Conservation (phyloP, 2,888 invertebrate genomes). For the Nephrotoma flavescens region DNA sequence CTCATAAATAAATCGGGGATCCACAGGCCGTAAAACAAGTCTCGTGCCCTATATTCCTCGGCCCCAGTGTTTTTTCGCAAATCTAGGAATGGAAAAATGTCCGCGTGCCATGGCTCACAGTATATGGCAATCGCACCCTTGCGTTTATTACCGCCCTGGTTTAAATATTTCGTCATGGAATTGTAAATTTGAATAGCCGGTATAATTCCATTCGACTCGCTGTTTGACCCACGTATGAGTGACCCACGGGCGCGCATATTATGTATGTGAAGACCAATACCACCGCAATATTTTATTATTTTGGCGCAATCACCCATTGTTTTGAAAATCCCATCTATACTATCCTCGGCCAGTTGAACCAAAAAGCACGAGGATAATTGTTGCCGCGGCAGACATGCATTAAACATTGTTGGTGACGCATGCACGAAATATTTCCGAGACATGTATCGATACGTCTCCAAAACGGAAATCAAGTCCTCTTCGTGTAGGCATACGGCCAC, state of each 20-base stretch:
- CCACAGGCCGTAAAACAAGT: conserved; percentile 90
- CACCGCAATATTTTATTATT: conserved; percentile 88
- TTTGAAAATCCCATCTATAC: conserved; percentile 80
- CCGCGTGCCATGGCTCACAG: conserved; percentile 93
- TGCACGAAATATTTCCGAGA: conserved; percentile 91
- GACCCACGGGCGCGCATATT: conserved; percentile 77
- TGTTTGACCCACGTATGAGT: conserved; percentile 83
- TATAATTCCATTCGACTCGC: conserved; percentile 81
- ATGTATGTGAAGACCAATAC: conserved; percentile 85
- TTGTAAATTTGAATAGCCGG: no score
- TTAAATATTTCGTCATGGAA: conserved; percentile 82
- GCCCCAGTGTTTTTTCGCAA: conserved; percentile 83
- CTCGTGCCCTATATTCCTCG: conserved; percentile 79
- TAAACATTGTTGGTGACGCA: conserved; percentile 87
- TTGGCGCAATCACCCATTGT: conserved; percentile 77
- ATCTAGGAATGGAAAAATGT: conserved; percentile 82
- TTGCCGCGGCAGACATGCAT: conserved; percentile 76
- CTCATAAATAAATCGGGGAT: conserved; percentile 94
- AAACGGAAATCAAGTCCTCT: no score
- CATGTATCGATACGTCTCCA: conserved; percentile 83
- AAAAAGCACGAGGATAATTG: conserved; percentile 89
- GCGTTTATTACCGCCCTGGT: conserved; percentile 88
- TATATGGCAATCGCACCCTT: conserved; percentile 93
- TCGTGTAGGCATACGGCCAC: no score
- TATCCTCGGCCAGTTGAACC: conserved; percentile 84